Conservation (phyloP, 2,888 invertebrate species). For the Pherbina coryleti region DNA sequence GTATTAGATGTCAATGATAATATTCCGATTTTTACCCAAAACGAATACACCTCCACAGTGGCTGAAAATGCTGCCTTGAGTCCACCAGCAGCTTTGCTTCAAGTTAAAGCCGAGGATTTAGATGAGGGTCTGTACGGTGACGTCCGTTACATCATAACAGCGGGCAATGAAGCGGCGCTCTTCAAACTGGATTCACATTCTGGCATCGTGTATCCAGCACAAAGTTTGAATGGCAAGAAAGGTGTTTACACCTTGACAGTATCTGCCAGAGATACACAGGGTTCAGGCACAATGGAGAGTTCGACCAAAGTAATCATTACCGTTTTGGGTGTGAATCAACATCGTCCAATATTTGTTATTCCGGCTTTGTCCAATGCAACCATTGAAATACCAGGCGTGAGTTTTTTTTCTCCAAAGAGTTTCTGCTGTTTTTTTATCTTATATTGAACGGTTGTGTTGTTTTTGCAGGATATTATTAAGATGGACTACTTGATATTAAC, state of each 20-base stretch:
- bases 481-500: conserved; percentile 83
- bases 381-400: conserved; percentile 86
- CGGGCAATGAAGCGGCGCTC: conserved; percentile 76
- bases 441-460: conserved; percentile 4
- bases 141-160: conserved; percentile 80
- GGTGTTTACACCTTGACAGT: conserved; percentile 75
- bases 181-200: conserved; percentile 82
- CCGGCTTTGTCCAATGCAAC: conserved; percentile 83
- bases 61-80: conserved; percentile 85
- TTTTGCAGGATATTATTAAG: conserved; percentile 77
- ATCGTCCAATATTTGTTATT: conserved; percentile 83
- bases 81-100: conserved; percentile 85
- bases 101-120: conserved; percentile 83
- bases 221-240: conserved; percentile 76
- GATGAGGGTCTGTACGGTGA: conserved; percentile 85
- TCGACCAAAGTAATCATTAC: conserved; percentile 81
- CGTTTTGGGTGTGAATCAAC: conserved; percentile 84
- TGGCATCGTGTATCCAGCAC: conserved; percentile 86
- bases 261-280: conserved; percentile 82
- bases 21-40: conserved; percentile 83
- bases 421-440: neutral
- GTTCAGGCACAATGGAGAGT: conserved; percentile 76
- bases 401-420: conserved; percentile 41
- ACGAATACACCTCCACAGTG: conserved; percentile 82
- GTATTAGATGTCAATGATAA: conserved; percentile 92